Base-by-base conservation (phyloP, 2,797 vertebrate species). In the Tapera naevia region DNA sequence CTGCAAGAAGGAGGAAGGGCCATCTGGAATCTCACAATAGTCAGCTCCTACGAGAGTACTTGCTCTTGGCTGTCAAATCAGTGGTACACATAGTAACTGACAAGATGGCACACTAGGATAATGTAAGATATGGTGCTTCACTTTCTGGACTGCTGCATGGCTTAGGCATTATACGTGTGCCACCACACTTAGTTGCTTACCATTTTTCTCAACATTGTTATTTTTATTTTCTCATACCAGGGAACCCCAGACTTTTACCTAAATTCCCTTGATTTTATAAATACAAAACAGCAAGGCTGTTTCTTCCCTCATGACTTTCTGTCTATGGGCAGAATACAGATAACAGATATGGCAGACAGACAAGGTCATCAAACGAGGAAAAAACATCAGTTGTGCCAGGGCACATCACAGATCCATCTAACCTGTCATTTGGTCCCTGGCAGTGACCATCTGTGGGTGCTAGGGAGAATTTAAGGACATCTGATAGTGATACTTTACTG, bases 21-120 rank as follows among this genome's bases (percentile, higher is more conserved):
- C 89, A 89, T 96, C 89, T 92, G 91, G 91, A 95, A 13, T 56
- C 58, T 93, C 53, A 57, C 3, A 3, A 79, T 39, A 93, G 78
- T 69, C 79, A 92, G 58, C 13, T 82, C 88, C 48, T 91, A 4
- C 3, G 18, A 90, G 73, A 76, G 33, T 61, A 79, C 25, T 86
- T 80, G 30, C 9, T 58, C 58, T 80, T 72, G 80, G 65, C 64
- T 94, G 56, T 74, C 79, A 75, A 84, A 79, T 65, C 17, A 3
- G 25, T 4, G 10, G 41, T 19, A 64, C 18, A 53, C 32, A 13
- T 10, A 75, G 45, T 43, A 89, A 72, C 32, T 86, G 89, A 88
- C 81, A 92, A 54, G 56, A 73, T n/a, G 57, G 33, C 33, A 62
- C 39, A 21, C 30, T 18, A 88, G 35, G 23, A 70, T 64, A 89